Evolutionary conservation across 2,888 invertebrate species (phyloP).

Genomic region (Drosophila mimica): DNA sequence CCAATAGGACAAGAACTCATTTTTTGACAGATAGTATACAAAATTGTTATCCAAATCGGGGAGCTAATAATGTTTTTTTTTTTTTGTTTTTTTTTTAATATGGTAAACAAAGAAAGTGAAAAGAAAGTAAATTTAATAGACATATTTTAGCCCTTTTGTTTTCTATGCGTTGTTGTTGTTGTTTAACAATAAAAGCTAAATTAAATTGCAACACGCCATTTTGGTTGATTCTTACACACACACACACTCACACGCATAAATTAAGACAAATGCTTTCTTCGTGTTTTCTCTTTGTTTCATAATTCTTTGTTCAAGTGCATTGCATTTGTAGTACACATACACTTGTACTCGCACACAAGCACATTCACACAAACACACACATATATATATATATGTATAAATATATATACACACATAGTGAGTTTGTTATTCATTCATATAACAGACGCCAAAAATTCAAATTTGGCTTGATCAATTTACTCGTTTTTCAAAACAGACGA

Average conservation of each 20-base stretch:
- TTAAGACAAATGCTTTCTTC: constrained; percentile 16
- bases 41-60: background rate
- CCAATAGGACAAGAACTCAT: background rate
- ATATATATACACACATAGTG: no score
- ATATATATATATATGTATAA: no score
- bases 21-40: background rate
- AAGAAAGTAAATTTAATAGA: background rate
- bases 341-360: background rate
- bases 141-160: background rate
- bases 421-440: constrained; percentile 16
- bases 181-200: constrained; percentile 16
- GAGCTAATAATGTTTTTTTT: background rate
- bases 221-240: constrained; percentile 5
- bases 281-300: constrained; percentile 38
- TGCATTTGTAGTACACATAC: constrained; percentile 33
- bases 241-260: background rate
- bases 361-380: background rate
- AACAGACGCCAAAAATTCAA: constrained; percentile 44
- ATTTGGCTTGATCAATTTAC: constrained; percentile 18
- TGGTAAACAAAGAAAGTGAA: background rate
- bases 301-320: constrained; percentile 55
- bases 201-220: constrained; percentile 43
- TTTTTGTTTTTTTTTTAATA: background rate
- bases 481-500: constrained; percentile 3
- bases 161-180: constrained; percentile 20